Percentiles rank a stretch among this genome's conserved stretches.
phyloP scores from a whole-genome alignment of 2,113 vertebrate genomes.

The Motacilla alba region DNA sequence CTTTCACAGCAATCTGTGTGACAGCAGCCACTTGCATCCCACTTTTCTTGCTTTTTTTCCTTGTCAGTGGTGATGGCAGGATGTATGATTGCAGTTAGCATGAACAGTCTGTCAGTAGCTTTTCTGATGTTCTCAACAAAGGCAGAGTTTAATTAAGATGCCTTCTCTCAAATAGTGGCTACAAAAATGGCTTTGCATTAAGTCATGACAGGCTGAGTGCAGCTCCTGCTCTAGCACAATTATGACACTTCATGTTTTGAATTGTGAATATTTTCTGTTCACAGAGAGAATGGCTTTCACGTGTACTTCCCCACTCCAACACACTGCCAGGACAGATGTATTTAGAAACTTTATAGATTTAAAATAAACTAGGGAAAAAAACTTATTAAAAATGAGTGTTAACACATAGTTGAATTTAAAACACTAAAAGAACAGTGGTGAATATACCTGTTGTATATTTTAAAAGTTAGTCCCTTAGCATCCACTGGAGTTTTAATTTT shows the following conservation, averaged over 20 bases:
- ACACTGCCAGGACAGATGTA: background rate
- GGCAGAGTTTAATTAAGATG: slow-evolving; percentile 18
- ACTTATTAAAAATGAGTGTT: background rate
- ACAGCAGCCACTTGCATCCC: background rate
- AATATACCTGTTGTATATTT: background rate
- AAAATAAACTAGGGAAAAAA: background rate
- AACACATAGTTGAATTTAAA: background rate
- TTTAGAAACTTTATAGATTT: background rate
- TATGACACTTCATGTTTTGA: background rate
- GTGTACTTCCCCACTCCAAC: background rate
- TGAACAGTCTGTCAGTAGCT: background rate
- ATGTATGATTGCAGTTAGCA: background rate
- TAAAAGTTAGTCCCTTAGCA: background rate
- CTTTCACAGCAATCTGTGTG: background rate
- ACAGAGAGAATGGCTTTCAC: background rate
- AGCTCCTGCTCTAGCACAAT: background rate
- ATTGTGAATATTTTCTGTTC: background rate
- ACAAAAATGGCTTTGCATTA: background rate
- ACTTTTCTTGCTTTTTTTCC: background rate
- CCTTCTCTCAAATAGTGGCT: background rate
- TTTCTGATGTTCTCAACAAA: background rate
- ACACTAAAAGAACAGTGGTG: background rate
- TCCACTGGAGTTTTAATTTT: background rate
- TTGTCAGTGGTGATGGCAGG: background rate
- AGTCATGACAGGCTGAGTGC: background rate